These are phyloP conservation scores for Lithophane leautieri DNA, from an alignment of 2,888 invertebrate species.

Conservation along the genomic window DNA sequence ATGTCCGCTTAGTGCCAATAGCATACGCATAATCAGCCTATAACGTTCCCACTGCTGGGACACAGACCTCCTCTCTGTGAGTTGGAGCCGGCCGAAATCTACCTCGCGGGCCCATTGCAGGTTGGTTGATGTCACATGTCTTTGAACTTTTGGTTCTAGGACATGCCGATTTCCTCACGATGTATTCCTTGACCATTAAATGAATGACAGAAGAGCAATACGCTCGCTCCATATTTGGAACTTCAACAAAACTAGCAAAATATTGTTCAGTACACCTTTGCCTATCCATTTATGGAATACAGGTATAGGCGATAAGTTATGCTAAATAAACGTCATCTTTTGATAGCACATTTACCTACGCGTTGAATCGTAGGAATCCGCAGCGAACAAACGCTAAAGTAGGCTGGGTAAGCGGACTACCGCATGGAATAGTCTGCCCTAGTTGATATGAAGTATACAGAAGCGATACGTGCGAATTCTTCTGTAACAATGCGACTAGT, in stretches of 20 bases:
- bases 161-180: neutral
- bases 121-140: neutral
- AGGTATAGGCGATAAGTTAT: neutral
- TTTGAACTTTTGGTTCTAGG: neutral
- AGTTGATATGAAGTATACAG: slow-evolving; percentile 32
- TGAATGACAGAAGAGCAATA: neutral
- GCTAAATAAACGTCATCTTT: neutral
- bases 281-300: neutral
- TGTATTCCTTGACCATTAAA: neutral
- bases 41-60: neutral
- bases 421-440: slow-evolving; percentile 28
- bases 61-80: neutral
- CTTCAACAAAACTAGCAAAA: neutral
- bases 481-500: slow-evolving; percentile 32
- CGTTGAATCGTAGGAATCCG: slow-evolving; percentile 11
- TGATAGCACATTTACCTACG: slow-evolving; percentile 10
- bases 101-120: neutral
- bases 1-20: neutral
- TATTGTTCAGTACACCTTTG: neutral
- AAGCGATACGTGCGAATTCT: slow-evolving; percentile 42
- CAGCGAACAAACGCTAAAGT: slow-evolving; percentile 23
- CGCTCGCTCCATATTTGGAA: neutral
- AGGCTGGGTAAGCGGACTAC: slow-evolving; percentile 27
- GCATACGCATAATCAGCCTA: no score
- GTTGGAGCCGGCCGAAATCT: neutral